Evolutionary conservation across 2,888 invertebrate species (phyloP).

Genomic region (Anarsia innoxiella): DNA sequence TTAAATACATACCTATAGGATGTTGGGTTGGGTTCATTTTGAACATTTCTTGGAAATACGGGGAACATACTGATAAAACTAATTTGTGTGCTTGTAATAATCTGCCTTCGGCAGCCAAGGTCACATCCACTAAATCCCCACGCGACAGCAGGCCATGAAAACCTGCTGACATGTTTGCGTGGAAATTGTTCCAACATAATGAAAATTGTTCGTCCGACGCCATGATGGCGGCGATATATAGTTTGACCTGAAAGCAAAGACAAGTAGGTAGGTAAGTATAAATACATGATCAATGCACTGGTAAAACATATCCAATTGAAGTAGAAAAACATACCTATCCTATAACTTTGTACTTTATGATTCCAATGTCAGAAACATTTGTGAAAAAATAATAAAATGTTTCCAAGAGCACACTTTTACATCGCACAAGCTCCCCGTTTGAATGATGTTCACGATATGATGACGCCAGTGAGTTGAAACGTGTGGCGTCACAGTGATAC

Average conservation of each 20-base stretch:
- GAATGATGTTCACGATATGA: conserved; percentile 59
- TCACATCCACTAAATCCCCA: conserved; percentile 81
- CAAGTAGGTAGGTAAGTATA: neutral
- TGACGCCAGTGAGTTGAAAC: conserved; percentile 61
- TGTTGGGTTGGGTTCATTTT: conserved; percentile 81
- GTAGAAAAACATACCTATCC: conserved; percentile 47
- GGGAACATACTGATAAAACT: conserved; percentile 83
- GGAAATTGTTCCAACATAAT: conserved; percentile 85
- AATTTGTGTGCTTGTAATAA: conserved; percentile 82
- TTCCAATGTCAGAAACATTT: conserved; percentile 69
- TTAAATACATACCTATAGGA: conserved; percentile 74
- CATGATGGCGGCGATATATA: conserved; percentile 73
- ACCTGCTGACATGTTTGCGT: conserved; percentile 81
- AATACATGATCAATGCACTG: neutral
- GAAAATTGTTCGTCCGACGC: conserved; percentile 85
- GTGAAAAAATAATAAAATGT: conserved; percentile 50
- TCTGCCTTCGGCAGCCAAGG: conserved; percentile 81
- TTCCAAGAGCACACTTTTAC: conserved; percentile 44
- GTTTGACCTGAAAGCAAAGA: conserved; percentile 44
- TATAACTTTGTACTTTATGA: conserved; percentile 68
- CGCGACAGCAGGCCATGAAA: conserved; percentile 82
- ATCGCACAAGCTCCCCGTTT: conserved; percentile 64
- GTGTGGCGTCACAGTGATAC: conserved; percentile 55
- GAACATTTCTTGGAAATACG: conserved; percentile 83
- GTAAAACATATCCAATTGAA: conserved; percentile 2